Evolutionary conservation across 2,113 vertebrate species (phyloP).

Genomic region (Orthochromis indermauri): DNA sequence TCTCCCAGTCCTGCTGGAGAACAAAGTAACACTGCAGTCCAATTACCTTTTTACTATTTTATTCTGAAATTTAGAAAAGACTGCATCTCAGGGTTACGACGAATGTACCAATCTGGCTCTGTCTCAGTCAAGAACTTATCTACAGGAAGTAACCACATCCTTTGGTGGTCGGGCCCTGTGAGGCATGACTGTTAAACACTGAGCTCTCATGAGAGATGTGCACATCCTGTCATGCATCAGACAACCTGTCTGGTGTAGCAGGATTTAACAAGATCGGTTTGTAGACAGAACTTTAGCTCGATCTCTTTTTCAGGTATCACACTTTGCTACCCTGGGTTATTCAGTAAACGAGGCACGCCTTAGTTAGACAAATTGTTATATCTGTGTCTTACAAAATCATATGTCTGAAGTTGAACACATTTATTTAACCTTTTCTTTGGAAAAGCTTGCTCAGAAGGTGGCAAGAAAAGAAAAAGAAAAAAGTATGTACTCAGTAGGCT

Average conservation of each 20-base stretch:
- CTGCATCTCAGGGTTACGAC: background rate
- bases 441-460: background rate
- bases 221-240: slow-evolving; percentile 58
- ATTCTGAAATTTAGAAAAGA: background rate
- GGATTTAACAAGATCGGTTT: background rate
- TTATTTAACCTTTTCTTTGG: background rate
- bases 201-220: slow-evolving; percentile 37
- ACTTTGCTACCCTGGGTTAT: background rate
- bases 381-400: background rate
- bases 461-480: background rate
- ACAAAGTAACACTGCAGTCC: background rate
- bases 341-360: background rate
- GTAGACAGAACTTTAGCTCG: too few species aligned
- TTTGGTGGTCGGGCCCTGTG: slow-evolving; percentile 29
- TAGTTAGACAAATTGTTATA: background rate
- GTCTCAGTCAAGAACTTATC: slow-evolving; percentile 33
- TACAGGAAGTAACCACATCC: slow-evolving; percentile 72
- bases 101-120: background rate
- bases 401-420: background rate
- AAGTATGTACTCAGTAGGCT: background rate
- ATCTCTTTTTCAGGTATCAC: background rate
- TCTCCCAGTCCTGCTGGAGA: background rate
- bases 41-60: background rate
- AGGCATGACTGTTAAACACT: slow-evolving; percentile 27
- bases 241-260: background rate